Evolutionary conservation across 2,888 invertebrate species (phyloP), one percentile per base, ranked within the genome.

Genomic region (Thalpophila matura): DNA sequence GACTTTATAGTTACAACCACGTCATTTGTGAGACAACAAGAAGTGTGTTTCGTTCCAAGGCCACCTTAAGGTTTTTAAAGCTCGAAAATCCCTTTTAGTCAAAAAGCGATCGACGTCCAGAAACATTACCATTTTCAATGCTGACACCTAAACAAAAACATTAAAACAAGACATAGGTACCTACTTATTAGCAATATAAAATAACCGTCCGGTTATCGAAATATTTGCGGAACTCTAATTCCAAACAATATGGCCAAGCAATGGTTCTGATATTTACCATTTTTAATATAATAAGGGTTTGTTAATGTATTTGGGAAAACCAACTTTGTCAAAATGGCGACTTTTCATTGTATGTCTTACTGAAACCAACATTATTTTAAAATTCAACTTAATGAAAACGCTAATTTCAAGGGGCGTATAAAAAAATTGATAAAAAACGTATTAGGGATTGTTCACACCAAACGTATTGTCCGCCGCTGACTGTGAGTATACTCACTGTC

Each of bases 51-150:
- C 42, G n/a, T 24, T 42, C 24, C 42, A n/a, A n/a, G n/a, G n/a
- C 40, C 40, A 40, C 22, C n/a, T 46, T 46, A 46, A 46, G 31
- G 46, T 31, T 46, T 46, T n/a, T 31, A 46, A 46, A 46, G 46
- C 47, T 47, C 45, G 45, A 29, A 47, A 47, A 33, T 47, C 33
- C 33, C 33, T 47, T 47, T 47, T 47, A 33, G 29, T 47, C 20
- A 47, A 33, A 31, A 47, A 47, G n/a, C 12, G 47, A 47, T 47
- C 47, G 47, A 47, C 47, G 47, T 47, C 47, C 31, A 31, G n/a
- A 47, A 47, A 47, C 47, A 47, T 22, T n/a, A 47, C 33, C 33
- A 47, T 47, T 47, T 47, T 47, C 33, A 47, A 10, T 20, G 31
- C 33, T 33, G 47, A 33, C 22, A 42, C 24, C 40, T 42, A 42